Conservation (phyloP, 2,888 invertebrate species). For the Scaptomyza caliginosa region DNA sequence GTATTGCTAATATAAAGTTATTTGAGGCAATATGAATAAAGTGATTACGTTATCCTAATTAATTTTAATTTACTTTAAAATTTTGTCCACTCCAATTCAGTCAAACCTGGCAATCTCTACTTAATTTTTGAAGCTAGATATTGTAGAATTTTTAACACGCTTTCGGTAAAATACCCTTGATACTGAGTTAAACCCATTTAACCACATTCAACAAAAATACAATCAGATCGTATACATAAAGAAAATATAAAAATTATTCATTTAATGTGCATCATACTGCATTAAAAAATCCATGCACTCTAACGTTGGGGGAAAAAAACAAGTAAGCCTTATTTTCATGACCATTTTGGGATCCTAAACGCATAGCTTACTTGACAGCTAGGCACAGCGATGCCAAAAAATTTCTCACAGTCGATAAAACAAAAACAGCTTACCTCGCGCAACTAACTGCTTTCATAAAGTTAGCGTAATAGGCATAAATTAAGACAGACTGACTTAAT, state of each 20-base stretch:
- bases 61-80: no score
- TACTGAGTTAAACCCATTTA: background rate
- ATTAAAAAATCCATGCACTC: background rate
- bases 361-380: constrained; percentile 59
- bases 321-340: constrained; percentile 48
- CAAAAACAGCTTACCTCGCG: constrained; percentile 17
- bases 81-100: no score
- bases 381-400: constrained; percentile 38
- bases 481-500: constrained; percentile 45
- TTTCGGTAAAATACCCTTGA: background rate
- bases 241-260: background rate
- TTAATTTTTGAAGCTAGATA: constrained; percentile 12
- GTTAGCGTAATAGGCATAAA: constrained; percentile 40
- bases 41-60: no score
- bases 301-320: constrained; percentile 19
- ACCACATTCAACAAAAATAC: background rate
- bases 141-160: background rate
- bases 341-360: constrained; percentile 65
- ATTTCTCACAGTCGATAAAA: constrained; percentile 33
- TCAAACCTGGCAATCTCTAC: constrained; percentile 30
- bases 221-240: no score
- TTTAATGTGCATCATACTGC: background rate
- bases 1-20: no score
- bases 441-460: constrained; percentile 47
- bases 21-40: no score